phyloP scores from a whole-genome alignment of 2,888 invertebrate species.

The Thymelicus sylvestris region DNA sequence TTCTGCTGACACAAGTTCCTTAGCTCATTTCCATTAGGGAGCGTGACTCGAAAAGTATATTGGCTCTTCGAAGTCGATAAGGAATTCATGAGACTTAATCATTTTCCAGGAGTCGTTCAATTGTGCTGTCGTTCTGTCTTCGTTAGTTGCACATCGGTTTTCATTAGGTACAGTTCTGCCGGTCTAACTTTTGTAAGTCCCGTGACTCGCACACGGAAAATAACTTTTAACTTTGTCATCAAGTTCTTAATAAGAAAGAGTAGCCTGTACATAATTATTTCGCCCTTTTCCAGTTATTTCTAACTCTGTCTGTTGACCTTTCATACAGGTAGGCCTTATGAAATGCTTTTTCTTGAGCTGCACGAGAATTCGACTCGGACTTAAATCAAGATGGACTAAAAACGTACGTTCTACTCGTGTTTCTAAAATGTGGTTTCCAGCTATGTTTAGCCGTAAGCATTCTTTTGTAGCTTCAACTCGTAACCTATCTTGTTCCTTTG shows the following conservation, averaged over 20 bases:
- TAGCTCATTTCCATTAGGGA: conserved; percentile 71
- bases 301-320: background rate
- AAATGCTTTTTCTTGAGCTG: background rate
- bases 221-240: conserved; percentile 4
- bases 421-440: background rate
- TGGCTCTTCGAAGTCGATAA: conserved; percentile 47
- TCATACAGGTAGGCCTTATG: background rate
- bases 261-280: conserved; percentile 47
- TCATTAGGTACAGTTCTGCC: conserved; percentile 67
- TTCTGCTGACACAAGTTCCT: conserved; percentile 64
- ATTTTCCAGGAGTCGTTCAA: conserved; percentile 23
- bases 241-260: conserved; percentile 14
- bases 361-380: background rate
- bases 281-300: conserved; percentile 4
- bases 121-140: conserved; percentile 61
- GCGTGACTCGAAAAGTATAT: conserved; percentile 64
- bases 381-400: conserved; percentile 16
- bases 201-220: conserved; percentile 47
- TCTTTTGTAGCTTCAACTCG: conserved; percentile 18
- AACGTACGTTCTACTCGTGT: conserved; percentile 1
- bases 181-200: conserved; percentile 55
- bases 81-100: conserved; percentile 26
- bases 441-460: conserved; percentile 1
- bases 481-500: conserved; percentile 18
- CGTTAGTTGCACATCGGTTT: conserved; percentile 71